phyloP scores from a whole-genome alignment of 2,797 vertebrate species.

The Argya squamiceps region DNA sequence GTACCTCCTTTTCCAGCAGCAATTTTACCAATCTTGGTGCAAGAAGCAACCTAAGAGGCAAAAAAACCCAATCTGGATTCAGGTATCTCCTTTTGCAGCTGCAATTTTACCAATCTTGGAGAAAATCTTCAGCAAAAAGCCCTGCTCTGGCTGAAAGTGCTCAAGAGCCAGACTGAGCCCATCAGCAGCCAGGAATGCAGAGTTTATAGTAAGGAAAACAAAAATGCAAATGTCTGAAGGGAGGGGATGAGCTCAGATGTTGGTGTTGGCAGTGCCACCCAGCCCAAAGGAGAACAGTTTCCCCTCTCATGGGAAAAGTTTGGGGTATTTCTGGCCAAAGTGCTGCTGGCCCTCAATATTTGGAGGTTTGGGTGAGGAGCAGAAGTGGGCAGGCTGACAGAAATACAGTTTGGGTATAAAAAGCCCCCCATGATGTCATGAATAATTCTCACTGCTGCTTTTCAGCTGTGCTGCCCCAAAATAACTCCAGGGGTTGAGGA shows the following conservation, averaged over 20 bases:
- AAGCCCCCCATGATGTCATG: neutral
- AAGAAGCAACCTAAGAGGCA: neutral
- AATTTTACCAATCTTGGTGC: neutral
- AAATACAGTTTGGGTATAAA: neutral
- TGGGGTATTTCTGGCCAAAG: neutral
- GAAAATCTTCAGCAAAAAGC: neutral
- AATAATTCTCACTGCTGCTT: neutral
- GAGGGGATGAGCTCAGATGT: conserved; percentile 10
- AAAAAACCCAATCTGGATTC: neutral
- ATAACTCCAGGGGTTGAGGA: neutral
- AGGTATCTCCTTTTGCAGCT: neutral
- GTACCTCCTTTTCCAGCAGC: neutral
- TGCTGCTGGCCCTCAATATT: neutral
- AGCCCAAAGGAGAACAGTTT: neutral
- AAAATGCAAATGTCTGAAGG: neutral
- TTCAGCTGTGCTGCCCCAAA: neutral
- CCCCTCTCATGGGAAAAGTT: neutral
- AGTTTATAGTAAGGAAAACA: conserved; percentile 28
- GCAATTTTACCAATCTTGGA: neutral
- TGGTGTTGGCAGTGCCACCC: conserved; percentile 25
- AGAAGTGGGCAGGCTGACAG: neutral
- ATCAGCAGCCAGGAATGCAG: conserved; percentile 28
- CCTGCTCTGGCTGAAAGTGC: neutral
- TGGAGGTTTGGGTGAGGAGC: neutral
- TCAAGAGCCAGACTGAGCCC: neutral